Evolutionary conservation across 2,797 vertebrate genomes (phyloP), one percentile per base, ranked within the genome.

Genomic region (Falco columbarius): DNA sequence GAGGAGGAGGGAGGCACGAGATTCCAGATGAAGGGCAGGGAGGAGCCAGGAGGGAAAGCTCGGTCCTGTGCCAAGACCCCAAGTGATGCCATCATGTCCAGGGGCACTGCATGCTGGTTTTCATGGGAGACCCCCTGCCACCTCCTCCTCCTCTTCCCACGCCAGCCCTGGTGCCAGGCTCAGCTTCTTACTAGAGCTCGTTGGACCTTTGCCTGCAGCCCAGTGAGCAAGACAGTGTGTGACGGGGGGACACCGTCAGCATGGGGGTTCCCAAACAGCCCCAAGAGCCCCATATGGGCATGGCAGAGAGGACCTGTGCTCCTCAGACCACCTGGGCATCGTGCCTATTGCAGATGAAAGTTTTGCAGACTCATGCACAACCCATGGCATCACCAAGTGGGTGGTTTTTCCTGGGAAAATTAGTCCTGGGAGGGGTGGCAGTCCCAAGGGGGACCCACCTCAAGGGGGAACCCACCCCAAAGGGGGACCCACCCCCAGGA

Each of bases 331-430:
- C 44, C n/a, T 12, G 51, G 18, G 29, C 22, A 52, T n/a, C 30
- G 9, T 0, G 14, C 7, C 42, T 21, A 59, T 30, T 2, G 1
- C 24, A 36, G n/a, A 1, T 16, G 7, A 67, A 70, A 2, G 6
- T 56, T 76, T 29, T 40, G 44, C 36, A 73, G 58, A 30, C 22
- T 34, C 20, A 54, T 0, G 5, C 2, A 3, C 59, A 54, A 49
- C 5, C 12, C 29, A 15, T 36, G 46, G 32, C 29, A 76, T 22
- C 55, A 62, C 3, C 0, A 2, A 74, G 14, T 0, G 0, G 8
- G 15, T 23, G 44, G n/a, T 44, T 72, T 18, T 6, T 52, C 58
- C 58, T 2, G 3, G 27, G 10, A 36, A 55, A 77, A 56, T 0
- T 5, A 1, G 10, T 36, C 44, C 38, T 4, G 3, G 54, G 27